Percentiles rank a stretch among this genome's conserved stretches.
These are phyloP conservation scores for Arrhamphus sclerolepis DNA, from an alignment of 2,797 vertebrate species.

Conservation along the genomic window DNA sequence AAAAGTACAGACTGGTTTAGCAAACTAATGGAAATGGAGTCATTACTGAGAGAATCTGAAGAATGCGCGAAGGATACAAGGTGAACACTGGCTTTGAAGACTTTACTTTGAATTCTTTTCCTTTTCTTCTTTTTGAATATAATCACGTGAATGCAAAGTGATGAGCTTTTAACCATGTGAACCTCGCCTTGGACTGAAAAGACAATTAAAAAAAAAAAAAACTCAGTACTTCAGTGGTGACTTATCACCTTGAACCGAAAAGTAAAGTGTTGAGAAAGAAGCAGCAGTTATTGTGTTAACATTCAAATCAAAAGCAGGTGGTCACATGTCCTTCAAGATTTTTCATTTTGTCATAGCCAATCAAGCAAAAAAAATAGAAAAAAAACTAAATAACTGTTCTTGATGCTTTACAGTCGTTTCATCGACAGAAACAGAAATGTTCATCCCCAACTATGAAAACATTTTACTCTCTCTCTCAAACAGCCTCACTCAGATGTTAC, in stretches of 20 bases:
- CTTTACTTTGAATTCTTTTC: not conserved
- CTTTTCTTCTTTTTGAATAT: not conserved
- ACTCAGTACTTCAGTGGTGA: not conserved
- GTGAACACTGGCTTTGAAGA: conserved; percentile 5
- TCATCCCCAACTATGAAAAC: conserved; percentile 5
- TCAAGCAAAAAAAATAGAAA: conserved; percentile 4
- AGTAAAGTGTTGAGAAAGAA: not conserved
- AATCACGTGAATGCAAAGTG: conserved; percentile 3
- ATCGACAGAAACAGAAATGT: conserved; percentile 11
- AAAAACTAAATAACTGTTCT: not conserved
- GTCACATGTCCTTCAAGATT: conserved; percentile 9
- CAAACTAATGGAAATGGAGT: conserved; percentile 33
- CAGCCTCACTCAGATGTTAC: conserved; percentile 16
- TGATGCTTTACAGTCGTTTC: not conserved
- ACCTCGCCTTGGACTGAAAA: conserved; percentile 12
- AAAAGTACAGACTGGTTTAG: conserved; percentile 4
- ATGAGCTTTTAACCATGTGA: conserved; percentile 20
- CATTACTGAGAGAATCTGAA: conserved; percentile 18
- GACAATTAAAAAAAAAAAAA: no score
- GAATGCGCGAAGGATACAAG: conserved; percentile 31
- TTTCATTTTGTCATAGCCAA: conserved; percentile 3
- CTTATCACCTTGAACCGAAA: conserved; percentile 1
- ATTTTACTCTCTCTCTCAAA: conserved; percentile 2
- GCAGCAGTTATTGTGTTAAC: not conserved
- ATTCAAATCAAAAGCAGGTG: conserved; percentile 12